Conservation (phyloP, 2,797 vertebrate genomes). For the Sparus aurata region DNA sequence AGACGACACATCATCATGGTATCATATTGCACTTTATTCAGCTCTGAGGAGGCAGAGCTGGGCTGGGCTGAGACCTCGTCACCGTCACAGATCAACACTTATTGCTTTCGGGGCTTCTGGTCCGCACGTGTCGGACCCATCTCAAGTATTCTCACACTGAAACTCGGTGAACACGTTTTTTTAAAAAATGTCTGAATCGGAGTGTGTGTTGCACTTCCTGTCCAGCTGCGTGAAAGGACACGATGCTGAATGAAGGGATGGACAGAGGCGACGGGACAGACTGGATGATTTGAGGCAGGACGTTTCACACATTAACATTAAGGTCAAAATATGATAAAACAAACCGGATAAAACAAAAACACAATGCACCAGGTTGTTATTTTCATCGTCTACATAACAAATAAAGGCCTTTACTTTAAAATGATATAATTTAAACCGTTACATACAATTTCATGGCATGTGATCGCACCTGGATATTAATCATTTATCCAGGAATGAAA, state of each 20-base stretch:
- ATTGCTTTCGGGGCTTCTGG: slow-evolving; percentile 77
- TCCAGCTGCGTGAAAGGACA: background rate
- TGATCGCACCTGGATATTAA: background rate
- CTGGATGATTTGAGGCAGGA: slow-evolving; percentile 30
- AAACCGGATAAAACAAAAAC: background rate
- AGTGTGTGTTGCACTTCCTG: slow-evolving; percentile 24
- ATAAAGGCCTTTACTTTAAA: slow-evolving; percentile 39
- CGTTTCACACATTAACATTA: slow-evolving; percentile 8
- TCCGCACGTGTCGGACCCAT: slow-evolving; percentile 20
- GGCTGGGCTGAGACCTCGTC: slow-evolving; percentile 51
- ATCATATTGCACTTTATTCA: slow-evolving; percentile 90
- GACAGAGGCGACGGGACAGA: slow-evolving; percentile 6
- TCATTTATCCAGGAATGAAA: background rate
- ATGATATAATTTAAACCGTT: background rate
- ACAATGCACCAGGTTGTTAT: slow-evolving; percentile 30
- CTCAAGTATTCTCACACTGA: slow-evolving; percentile 49
- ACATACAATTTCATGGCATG: slow-evolving; percentile 5
- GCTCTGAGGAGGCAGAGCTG: slow-evolving; percentile 61
- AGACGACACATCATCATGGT: slow-evolving; percentile 27
- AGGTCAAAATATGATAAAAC: slow-evolving; percentile 40
- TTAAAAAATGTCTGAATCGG: slow-evolving; percentile 12
- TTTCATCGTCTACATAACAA: slow-evolving; percentile 13
- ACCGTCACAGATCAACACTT: slow-evolving; percentile 77
- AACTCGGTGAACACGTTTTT: slow-evolving; percentile 15
- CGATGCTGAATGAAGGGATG: background rate